A percentile compares a stretch with the other conserved stretches of the same genome.
Conservation (phyloP, 2,797 vertebrate species). For the Pangasius djambal region DNA sequence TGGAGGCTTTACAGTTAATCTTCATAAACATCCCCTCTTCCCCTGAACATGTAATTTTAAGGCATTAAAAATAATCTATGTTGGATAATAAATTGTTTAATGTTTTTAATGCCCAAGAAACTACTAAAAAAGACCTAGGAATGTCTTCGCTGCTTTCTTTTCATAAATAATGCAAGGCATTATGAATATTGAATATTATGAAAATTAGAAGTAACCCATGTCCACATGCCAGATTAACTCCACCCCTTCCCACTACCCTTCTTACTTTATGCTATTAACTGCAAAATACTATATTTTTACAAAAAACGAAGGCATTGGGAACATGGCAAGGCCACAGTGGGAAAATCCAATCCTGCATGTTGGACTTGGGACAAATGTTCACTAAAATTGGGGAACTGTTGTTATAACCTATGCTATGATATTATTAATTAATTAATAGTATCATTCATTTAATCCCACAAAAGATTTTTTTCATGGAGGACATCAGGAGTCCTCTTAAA, state of each 20-base stretch:
- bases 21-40: not conserved
- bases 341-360: not conserved
- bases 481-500: not conserved
- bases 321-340: not conserved
- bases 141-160: not conserved
- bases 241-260: not conserved
- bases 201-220: not conserved
- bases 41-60: not conserved
- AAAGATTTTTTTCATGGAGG: not conserved
- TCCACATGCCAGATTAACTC: slow-evolving; percentile 1
- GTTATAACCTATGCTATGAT: not conserved
- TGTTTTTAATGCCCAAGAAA: slow-evolving; percentile 24
- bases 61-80: slow-evolving; percentile 19
- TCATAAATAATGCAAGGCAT: slow-evolving; percentile 7
- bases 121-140: slow-evolving; percentile 12
- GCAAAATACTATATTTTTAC: not conserved
- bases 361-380: not conserved
- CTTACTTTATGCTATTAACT: not conserved
- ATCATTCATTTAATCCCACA: not conserved
- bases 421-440: not conserved
- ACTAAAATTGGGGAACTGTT: not conserved
- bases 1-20: not conserved
- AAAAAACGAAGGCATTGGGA: not conserved
- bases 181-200: slow-evolving; percentile 16
- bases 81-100: slow-evolving; percentile 11